phyloP scores from a whole-genome alignment of 2,113 vertebrate genomes.

The Rhabdomys dilectus region DNA sequence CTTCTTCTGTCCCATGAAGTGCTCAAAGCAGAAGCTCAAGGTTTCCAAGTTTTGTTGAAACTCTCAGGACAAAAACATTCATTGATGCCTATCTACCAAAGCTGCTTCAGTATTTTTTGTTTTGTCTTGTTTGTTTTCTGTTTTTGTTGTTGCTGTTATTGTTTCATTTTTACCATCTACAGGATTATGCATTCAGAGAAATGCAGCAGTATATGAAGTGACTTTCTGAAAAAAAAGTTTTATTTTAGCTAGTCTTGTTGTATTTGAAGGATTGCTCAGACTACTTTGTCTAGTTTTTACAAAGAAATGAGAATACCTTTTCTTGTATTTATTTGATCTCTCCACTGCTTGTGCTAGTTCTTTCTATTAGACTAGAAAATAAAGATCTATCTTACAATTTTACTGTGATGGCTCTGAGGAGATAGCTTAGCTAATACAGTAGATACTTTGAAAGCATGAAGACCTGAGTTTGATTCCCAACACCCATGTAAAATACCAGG shows the following conservation, averaged over 20 bases:
- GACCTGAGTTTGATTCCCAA: background rate
- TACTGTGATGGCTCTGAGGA: background rate
- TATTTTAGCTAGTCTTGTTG: conserved; percentile 33
- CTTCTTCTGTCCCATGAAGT: background rate
- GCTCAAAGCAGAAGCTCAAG: background rate
- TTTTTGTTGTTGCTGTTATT: background rate
- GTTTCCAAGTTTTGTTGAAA: background rate
- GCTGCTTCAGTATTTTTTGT: background rate
- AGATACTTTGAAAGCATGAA: background rate
- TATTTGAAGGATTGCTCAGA: background rate
- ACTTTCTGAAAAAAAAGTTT: conserved; percentile 1
- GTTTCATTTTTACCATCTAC: background rate
- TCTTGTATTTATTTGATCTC: background rate
- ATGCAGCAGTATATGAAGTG: background rate
- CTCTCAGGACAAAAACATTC: background rate
- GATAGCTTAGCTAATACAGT: background rate
- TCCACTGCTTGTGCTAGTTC: background rate
- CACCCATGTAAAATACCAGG: background rate
- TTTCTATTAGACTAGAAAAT: conserved; percentile 30
- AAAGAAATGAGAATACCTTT: background rate
- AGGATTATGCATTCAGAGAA: background rate
- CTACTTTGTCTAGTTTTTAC: background rate
- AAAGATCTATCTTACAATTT: background rate
- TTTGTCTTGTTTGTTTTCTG: background rate
- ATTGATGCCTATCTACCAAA: conserved; percentile 9